These are phyloP conservation scores for Saturnia japonica DNA, from an alignment of 2,888 invertebrate genomes.

Conservation along the genomic window DNA sequence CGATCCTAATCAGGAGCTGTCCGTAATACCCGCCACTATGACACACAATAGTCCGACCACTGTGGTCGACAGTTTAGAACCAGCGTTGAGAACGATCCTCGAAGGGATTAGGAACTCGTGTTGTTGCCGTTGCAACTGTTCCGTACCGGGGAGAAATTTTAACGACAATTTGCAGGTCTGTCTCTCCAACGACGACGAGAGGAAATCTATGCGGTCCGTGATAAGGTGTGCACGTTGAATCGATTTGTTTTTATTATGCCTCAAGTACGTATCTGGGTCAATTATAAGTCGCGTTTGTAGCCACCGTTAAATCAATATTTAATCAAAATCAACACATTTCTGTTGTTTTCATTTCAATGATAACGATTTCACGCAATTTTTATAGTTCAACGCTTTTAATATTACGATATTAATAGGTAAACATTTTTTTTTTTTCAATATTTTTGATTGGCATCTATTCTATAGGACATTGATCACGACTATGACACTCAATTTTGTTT, in stretches of 20 bases:
- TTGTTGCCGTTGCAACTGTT: slow-evolving; percentile 76
- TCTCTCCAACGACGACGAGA: slow-evolving; percentile 76
- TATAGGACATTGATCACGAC: no score
- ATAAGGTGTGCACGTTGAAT: slow-evolving; percentile 82
- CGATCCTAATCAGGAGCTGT: slow-evolving; percentile 53
- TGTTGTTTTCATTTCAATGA: slow-evolving; percentile 42
- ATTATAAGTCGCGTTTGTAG: slow-evolving; percentile 24
- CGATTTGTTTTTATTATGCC: slow-evolving; percentile 40
- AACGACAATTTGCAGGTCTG: slow-evolving; percentile 81
- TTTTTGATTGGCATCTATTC: not conserved
- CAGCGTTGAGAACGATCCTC: slow-evolving; percentile 66
- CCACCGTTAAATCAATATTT: slow-evolving; percentile 38
- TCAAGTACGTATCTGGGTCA: slow-evolving; percentile 40
- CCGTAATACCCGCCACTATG: slow-evolving; percentile 40
- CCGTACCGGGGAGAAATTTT: slow-evolving; percentile 54
- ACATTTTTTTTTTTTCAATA: not conserved
- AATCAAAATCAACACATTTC: slow-evolving; percentile 44
- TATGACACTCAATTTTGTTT: no score
- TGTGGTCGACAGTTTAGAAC: slow-evolving; percentile 74
- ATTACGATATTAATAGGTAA: no score
- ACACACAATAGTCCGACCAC: slow-evolving; percentile 46
- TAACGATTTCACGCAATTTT: slow-evolving; percentile 19
- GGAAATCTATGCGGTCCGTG: slow-evolving; percentile 84
- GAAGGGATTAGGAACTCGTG: slow-evolving; percentile 66
- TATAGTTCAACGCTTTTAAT: not conserved